Evolutionary conservation across 2,888 invertebrate genomes (phyloP).

Genomic region (Heliconius erato): DNA sequence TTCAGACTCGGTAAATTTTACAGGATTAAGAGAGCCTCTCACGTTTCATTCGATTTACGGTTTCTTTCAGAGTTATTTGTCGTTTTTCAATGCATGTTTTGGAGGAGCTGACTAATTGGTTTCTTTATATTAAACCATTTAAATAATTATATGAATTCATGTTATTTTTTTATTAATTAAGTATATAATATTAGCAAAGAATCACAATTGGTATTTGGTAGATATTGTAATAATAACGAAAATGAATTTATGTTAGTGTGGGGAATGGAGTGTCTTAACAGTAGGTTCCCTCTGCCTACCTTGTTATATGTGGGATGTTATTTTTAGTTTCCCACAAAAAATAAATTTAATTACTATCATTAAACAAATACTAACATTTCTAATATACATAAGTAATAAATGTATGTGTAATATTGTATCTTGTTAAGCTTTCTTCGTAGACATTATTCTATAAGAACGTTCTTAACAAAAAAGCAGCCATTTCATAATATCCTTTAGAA

Average conservation of each 20-base stretch:
- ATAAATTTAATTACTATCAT: too few relatives aligned
- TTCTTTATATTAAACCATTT: neutral
- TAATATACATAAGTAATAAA: neutral
- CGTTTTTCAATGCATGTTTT: slow-evolving; percentile 12
- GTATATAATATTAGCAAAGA: too few relatives aligned
- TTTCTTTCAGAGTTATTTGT: slow-evolving; percentile 51
- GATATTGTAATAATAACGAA: too few relatives aligned
- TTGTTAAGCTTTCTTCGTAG: neutral
- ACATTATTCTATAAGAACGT: slow-evolving; percentile 20
- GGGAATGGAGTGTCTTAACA: too few relatives aligned
- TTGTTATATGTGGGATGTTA: too few relatives aligned
- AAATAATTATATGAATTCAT: neutral
- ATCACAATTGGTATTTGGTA: too few relatives aligned
- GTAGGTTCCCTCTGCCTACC: too few relatives aligned
- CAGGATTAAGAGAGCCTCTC: slow-evolving; percentile 69
- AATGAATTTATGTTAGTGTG: too few relatives aligned
- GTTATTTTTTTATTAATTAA: too few relatives aligned
- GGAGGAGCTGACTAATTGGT: neutral
- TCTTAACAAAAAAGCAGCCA: slow-evolving; percentile 38
- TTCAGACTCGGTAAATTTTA: slow-evolving; percentile 73
- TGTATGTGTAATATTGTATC: neutral
- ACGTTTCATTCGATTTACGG: slow-evolving; percentile 68
- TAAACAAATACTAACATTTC: too few relatives aligned
- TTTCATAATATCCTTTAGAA: slow-evolving; percentile 59
- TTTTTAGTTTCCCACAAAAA: too few relatives aligned